Percentiles rank a stretch among this genome's conserved stretches.
These are phyloP conservation scores for Cebidichthys violaceus DNA, from an alignment of 2,113 vertebrate species.

Conservation along the genomic window DNA sequence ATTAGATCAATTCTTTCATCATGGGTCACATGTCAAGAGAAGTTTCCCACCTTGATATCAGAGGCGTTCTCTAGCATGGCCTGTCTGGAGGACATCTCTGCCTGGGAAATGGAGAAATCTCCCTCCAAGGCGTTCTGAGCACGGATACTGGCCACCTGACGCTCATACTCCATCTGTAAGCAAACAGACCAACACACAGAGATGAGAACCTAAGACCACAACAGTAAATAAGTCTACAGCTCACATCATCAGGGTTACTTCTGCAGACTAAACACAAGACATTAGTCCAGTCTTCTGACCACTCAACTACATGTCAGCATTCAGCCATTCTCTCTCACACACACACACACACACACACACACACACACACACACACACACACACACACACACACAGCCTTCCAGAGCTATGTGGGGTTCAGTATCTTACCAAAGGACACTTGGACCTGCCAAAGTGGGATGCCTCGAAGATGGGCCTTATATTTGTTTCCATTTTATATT, in stretches of 20 bases:
- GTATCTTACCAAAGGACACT: too few relatives aligned
- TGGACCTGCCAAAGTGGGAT: too few relatives aligned
- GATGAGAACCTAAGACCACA: background rate
- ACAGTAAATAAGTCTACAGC: background rate
- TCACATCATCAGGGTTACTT: background rate
- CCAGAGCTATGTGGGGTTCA: too few relatives aligned
- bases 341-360: too few relatives aligned
- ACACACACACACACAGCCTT: too few relatives aligned
- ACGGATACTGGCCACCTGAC: conserved; percentile 87
- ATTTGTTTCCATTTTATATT: too few relatives aligned
- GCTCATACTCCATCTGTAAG: conserved; percentile 89
- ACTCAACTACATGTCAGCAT: too few relatives aligned
- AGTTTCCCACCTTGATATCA: conserved; percentile 88
- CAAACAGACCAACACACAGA: background rate
- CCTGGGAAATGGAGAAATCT: conserved; percentile 93
- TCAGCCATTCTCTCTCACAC: too few relatives aligned
- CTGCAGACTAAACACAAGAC: too few relatives aligned
- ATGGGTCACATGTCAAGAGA: background rate
- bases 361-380: too few relatives aligned
- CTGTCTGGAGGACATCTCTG: conserved; percentile 92
- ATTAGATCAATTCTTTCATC: background rate
- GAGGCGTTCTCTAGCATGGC: conserved; percentile 95
- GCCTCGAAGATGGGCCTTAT: too few relatives aligned
- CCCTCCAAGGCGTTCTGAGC: conserved; percentile 88
- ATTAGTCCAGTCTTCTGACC: too few relatives aligned